phyloP scores from a whole-genome alignment of 2,797 vertebrate genomes.

The Petrocephalus sullivani region DNA sequence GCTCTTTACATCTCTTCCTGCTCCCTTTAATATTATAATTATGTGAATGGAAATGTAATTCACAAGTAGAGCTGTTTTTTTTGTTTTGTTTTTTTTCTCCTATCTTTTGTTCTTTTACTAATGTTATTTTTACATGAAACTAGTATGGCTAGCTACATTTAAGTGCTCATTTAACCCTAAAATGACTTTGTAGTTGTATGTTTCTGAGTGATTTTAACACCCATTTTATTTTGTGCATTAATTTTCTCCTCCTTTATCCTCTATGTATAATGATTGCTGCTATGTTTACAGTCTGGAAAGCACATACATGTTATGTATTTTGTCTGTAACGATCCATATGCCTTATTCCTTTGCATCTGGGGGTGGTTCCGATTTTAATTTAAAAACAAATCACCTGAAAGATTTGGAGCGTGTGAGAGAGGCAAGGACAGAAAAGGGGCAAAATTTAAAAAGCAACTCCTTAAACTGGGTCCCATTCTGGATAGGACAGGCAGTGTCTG shows the following conservation, averaged over 20 bases:
- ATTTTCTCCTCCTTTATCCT: background rate
- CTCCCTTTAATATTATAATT: background rate
- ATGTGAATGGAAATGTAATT: background rate
- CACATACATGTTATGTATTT: background rate
- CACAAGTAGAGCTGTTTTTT: background rate
- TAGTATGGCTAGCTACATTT: background rate
- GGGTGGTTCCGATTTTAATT: background rate
- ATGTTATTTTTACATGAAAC: background rate
- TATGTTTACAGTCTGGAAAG: background rate
- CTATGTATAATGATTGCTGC: background rate
- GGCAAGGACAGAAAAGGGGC: constrained; percentile 25
- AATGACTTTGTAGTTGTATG: background rate
- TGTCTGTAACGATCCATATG: background rate
- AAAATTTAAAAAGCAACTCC: constrained; percentile 34
- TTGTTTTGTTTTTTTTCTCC: background rate
- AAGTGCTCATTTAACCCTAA: background rate
- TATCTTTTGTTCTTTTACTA: background rate
- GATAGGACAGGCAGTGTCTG: constrained; percentile 48
- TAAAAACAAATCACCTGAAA: background rate
- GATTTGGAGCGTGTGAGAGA: constrained; percentile 2
- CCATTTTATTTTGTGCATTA: background rate
- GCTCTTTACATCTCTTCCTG: background rate
- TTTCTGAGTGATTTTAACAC: background rate
- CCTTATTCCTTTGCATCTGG: background rate
- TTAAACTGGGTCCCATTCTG: constrained; percentile 64